Percentiles rank a stretch among this genome's conserved stretches.
Conservation (phyloP, 2,888 invertebrate species). For the Coenonympha arcania region DNA sequence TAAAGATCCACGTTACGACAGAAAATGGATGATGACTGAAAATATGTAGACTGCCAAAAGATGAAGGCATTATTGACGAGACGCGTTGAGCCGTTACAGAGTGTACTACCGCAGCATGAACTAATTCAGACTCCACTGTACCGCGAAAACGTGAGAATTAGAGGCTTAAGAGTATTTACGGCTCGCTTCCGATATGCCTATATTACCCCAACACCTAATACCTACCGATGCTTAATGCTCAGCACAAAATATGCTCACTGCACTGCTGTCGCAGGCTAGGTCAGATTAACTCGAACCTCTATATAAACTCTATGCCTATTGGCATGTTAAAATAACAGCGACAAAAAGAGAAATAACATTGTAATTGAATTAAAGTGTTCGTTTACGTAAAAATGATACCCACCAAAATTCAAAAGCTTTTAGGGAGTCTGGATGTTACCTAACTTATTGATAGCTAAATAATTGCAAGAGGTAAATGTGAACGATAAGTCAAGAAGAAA, state of each 20-base stretch:
- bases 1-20: too few species aligned
- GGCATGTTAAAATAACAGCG: background rate
- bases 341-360: background rate
- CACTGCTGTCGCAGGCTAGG: background rate
- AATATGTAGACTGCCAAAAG: too few species aligned
- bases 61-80: background rate
- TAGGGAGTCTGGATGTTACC: too few species aligned
- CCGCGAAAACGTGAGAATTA: constrained; percentile 12
- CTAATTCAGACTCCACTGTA: constrained; percentile 3
- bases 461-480: too few species aligned
- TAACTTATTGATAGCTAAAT: too few species aligned
- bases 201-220: constrained; percentile 2
- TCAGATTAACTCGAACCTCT: background rate
- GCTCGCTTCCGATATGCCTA: background rate
- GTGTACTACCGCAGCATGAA: constrained; percentile 6
- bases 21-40: too few species aligned
- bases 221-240: too few species aligned
- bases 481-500: too few species aligned
- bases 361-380: background rate
- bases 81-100: background rate
- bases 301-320: constrained; percentile 1
- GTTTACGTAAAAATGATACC: too few species aligned
- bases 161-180: constrained; percentile 9
- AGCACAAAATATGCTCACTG: too few species aligned
- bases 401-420: too few species aligned